phyloP scores from a whole-genome alignment of 2,888 invertebrate species.

The Campoplex nolae region DNA sequence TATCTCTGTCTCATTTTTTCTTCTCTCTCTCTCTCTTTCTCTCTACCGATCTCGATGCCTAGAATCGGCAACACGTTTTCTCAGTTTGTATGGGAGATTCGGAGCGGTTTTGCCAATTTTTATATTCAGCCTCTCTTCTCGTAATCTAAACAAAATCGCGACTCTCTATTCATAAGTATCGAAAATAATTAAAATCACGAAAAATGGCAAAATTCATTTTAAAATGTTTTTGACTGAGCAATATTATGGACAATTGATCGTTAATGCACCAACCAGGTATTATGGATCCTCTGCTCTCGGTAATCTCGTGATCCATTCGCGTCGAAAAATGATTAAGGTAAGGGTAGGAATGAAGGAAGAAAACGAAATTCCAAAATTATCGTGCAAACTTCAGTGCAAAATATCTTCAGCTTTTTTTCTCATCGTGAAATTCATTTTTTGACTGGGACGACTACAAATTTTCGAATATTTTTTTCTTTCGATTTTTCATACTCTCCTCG shows the following conservation, averaged over 20 bases:
- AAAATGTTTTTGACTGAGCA: background rate
- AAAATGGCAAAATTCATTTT: background rate
- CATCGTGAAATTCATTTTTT: background rate
- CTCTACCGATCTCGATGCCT: background rate
- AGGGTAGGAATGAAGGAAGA: background rate
- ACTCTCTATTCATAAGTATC: background rate
- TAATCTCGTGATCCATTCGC: too few relatives aligned
- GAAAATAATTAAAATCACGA: background rate
- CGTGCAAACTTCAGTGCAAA: too few relatives aligned
- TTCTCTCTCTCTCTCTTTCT: background rate
- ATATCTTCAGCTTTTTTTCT: too few relatives aligned
- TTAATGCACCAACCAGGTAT: too few relatives aligned
- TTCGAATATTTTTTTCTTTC: background rate
- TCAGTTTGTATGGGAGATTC: background rate
- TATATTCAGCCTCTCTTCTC: background rate
- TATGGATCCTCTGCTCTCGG: background rate
- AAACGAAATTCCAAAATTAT: too few relatives aligned
- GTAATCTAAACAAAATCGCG: background rate
- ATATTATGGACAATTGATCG: background rate
- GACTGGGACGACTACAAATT: background rate
- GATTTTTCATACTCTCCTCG: background rate
- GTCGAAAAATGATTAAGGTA: background rate
- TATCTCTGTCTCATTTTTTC: background rate
- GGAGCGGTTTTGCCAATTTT: background rate
- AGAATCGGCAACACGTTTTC: conserved; percentile 7